Conservation (phyloP, 2,113 vertebrate species). For the Caranx ignobilis region DNA sequence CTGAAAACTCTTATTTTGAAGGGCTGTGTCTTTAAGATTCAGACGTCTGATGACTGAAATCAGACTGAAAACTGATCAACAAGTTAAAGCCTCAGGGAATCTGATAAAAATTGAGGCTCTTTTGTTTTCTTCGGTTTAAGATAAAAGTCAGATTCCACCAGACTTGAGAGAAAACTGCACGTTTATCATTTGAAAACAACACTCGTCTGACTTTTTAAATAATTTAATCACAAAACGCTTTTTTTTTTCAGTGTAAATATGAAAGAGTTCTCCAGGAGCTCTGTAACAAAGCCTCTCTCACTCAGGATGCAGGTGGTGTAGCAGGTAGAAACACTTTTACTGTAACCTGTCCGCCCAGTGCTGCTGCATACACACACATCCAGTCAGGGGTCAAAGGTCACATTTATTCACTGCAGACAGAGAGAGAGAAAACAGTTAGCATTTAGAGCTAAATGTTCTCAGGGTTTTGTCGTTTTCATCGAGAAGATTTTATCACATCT, state of each 20-base stretch:
- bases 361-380: not conserved
- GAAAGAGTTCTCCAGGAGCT: not conserved
- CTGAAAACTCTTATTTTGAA: too few species aligned
- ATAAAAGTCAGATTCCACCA: not conserved
- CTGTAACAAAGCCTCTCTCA: not conserved
- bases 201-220: not conserved
- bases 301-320: constrained; percentile 14
- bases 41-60: too few species aligned
- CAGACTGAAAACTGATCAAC: not conserved
- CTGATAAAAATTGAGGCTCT: not conserved
- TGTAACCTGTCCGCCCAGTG: not conserved
- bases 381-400: not conserved
- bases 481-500: not conserved
- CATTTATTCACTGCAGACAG: constrained; percentile 4
- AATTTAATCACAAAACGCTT: not conserved
- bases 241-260: constrained; percentile 1
- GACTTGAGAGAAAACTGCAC: not conserved
- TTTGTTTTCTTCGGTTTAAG: not conserved
- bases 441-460: not conserved
- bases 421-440: not conserved
- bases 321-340: not conserved
- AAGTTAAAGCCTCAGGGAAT: not conserved
- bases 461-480: not conserved
- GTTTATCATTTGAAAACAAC: not conserved
- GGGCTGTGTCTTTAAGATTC: too few species aligned